Evolutionary conservation across 2,113 vertebrate genomes (phyloP).

Genomic region (Tetrax tetrax): DNA sequence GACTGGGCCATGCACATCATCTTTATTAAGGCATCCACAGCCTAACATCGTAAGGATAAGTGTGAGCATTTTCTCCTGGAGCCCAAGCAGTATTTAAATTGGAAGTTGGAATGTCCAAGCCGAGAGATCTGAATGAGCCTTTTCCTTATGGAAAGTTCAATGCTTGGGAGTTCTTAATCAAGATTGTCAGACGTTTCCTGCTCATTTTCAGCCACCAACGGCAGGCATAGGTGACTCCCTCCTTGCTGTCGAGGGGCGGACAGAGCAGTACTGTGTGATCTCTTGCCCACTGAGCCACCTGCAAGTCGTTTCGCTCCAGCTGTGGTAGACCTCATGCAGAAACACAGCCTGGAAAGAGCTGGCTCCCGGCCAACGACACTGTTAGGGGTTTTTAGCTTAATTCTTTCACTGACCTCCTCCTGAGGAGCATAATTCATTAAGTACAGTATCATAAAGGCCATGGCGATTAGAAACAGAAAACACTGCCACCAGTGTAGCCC

Average conservation of each 20-base stretch:
- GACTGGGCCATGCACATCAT: neutral
- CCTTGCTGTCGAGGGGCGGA: constrained; percentile 63
- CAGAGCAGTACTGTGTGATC: constrained; percentile 72
- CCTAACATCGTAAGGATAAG: neutral
- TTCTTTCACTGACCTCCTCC: constrained; percentile 73
- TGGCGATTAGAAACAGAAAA: constrained; percentile 69
- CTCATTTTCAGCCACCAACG: constrained; percentile 71
- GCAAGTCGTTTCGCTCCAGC: constrained; percentile 77
- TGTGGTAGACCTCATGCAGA: constrained; percentile 76
- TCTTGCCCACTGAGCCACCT: constrained; percentile 77
- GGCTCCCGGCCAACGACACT: constrained; percentile 61
- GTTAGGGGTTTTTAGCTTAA: constrained; percentile 71
- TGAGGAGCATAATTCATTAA: constrained; percentile 73
- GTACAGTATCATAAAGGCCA: constrained; percentile 66
- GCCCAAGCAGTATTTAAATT: constrained; percentile 42
- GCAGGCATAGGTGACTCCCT: constrained; percentile 72
- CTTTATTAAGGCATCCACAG: neutral
- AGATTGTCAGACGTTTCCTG: constrained; percentile 75
- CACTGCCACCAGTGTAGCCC: constrained; percentile 51
- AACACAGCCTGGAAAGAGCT: constrained; percentile 61
- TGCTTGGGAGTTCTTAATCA: constrained; percentile 72
- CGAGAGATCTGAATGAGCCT: constrained; percentile 47
- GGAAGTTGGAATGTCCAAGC: constrained; percentile 41
- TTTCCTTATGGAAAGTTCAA: constrained; percentile 68
- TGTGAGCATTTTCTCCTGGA: constrained; percentile 8